Conservation (phyloP, 1,140 invertebrate genomes). For the Varroa destructor region DNA sequence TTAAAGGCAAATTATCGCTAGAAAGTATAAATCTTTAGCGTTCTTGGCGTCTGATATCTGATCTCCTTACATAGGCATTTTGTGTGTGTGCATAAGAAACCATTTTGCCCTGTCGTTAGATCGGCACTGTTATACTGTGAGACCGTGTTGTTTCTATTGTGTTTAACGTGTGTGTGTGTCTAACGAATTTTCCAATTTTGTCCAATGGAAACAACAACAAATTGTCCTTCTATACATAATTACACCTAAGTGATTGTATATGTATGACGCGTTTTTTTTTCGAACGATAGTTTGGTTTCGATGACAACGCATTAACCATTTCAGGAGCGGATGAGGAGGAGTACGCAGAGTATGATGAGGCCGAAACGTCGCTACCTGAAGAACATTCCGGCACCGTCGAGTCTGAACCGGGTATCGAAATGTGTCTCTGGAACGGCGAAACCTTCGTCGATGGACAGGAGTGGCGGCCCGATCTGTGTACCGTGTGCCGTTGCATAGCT, state of each 20-base stretch:
- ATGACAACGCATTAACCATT: neutral
- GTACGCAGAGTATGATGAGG: constrained; percentile 18
- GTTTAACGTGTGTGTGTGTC: no score
- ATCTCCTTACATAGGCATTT: neutral
- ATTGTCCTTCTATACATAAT: no score
- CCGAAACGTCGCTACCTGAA: neutral
- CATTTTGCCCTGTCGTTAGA: no score
- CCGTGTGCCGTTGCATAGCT: constrained; percentile 47
- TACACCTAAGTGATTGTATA: constrained; percentile 1
- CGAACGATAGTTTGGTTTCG: no score
- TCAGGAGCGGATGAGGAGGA: constrained; percentile 26
- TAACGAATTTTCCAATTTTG: no score
- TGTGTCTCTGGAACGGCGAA: constrained; percentile 39
- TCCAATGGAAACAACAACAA: no score
- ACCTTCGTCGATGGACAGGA: constrained; percentile 49
- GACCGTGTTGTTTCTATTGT: no score
- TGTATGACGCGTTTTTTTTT: neutral
- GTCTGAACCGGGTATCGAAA: constrained; percentile 2
- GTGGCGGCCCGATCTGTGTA: constrained; percentile 51
- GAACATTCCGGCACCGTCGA: constrained; percentile 10
- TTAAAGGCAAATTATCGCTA: neutral
- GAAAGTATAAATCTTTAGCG: neutral
- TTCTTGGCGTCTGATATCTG: neutral
- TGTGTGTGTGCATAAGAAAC: no score
- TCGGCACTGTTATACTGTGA: no score